Conservation (phyloP, 2,113 vertebrate genomes). For the Pelecanus crispus region DNA sequence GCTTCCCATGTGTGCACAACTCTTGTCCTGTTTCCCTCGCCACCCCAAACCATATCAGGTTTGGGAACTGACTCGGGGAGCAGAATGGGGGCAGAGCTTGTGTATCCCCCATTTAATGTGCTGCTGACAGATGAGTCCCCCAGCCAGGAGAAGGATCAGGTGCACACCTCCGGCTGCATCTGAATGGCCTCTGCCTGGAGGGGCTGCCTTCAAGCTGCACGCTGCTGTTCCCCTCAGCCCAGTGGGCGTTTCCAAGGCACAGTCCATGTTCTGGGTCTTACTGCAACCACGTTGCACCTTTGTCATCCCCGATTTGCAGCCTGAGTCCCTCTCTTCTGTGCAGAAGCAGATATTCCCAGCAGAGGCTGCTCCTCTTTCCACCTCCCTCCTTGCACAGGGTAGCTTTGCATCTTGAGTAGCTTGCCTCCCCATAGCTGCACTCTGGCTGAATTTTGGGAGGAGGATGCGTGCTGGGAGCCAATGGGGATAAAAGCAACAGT, state of each 20-base stretch:
- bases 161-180: fast-evolving
- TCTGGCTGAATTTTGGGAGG: not conserved
- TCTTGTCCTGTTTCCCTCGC: not conserved
- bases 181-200: not conserved
- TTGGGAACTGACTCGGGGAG: not conserved
- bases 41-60: not conserved
- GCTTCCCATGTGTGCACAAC: not conserved
- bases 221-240: not conserved
- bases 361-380: not conserved
- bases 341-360: not conserved
- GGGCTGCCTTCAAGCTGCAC: not conserved
- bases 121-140: not conserved
- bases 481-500: not conserved
- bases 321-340: not conserved
- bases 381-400: fast-evolving
- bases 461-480: not conserved
- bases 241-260: fast-evolving
- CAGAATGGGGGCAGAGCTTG: not conserved
- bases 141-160: not conserved
- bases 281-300: not conserved
- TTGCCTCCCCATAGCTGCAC: fast-evolving
- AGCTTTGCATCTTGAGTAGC: not conserved
- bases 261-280: fast-evolving
- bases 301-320: not conserved
- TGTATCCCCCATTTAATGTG: not conserved